Base-by-base conservation (phyloP, 2,888 invertebrate species). In the Drosophila fungiperda region DNA sequence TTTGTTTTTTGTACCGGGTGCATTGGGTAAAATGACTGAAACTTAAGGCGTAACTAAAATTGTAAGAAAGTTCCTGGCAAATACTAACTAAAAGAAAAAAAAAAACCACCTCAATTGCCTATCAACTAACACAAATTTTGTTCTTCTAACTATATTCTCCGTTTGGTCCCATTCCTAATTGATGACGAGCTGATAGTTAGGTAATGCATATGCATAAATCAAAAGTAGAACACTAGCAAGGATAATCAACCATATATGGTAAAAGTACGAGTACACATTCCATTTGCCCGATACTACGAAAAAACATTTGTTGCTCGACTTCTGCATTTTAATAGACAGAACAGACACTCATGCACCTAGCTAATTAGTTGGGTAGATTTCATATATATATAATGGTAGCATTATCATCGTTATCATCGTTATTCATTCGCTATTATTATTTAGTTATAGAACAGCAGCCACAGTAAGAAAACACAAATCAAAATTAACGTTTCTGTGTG, bases 291-390 rank as follows among this genome's bases (percentile, higher is more conserved):
- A 73, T 35, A 82, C 83, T 83, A 83, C 90, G 59, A 73, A 59
- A 78, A 71, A 76, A 61, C 35, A 76, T 60, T 52, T 59, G 15
- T 65, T 71, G 60, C 71, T 73, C 42, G 58, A 63, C 23, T 59
- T 83, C 66, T 73, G 72, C 61, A 50, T 55, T 72, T 69, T 45
- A 72, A 62, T 66, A 55, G 82, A 87, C 82, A 87, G 82, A 86
- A 82, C 87, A 89, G 74, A 89, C 88, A 89, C 74, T 87, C 84
- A 84, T 84, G 84, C 84, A 84, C 86, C 90, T 84, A 87, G 70
- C 86, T 88, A 87, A 87, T 87, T 83, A 87, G 73, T 84, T 81
- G 64, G 61, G 60, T 73, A 68, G 79, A 79, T 45, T 64, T 78
- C 60, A 55, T 70, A 70, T 63, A 49, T 49, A 29, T 38, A 64